phyloP scores from a whole-genome alignment of 2,113 vertebrate species.

The Hyperopisus bebe region DNA sequence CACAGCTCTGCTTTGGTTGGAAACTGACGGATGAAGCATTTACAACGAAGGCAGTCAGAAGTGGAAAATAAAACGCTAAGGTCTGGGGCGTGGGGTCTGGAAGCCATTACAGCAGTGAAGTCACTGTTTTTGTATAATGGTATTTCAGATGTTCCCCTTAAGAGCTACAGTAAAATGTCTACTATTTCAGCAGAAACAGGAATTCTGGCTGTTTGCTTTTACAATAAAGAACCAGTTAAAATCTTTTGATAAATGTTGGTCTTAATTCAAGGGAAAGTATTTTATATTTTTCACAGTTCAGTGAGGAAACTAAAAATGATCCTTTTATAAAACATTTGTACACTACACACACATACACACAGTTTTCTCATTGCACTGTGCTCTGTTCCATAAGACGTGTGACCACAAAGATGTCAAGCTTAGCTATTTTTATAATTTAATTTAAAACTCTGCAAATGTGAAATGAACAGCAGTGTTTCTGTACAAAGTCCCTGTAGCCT shows the following conservation, averaged over 20 bases:
- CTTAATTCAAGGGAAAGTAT: not conserved
- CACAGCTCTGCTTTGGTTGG: slow-evolving; percentile 47
- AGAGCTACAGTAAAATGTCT: not conserved
- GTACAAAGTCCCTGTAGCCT: not conserved
- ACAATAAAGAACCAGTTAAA: not conserved
- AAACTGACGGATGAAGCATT: slow-evolving; percentile 31
- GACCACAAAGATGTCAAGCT: not conserved
- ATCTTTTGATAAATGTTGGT: not conserved
- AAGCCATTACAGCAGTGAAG: slow-evolving; percentile 8
- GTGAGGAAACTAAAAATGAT: not conserved
- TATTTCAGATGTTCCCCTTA: slow-evolving; percentile 8
- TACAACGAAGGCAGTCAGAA: slow-evolving; percentile 21
- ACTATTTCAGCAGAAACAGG: not conserved
- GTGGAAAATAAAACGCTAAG: slow-evolving; percentile 52
- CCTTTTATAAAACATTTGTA: not conserved
- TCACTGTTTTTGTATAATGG: not conserved
- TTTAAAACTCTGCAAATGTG: not conserved
- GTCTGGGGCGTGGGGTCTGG: not conserved
- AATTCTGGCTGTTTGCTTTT: not conserved
- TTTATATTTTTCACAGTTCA: not conserved
- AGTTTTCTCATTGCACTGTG: not conserved
- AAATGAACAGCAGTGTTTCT: not conserved
- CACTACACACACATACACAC: not conserved
- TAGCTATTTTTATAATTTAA: not conserved
- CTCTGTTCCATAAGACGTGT: not conserved